These are phyloP conservation scores for Thymelicus acteon DNA, from an alignment of 2,888 invertebrate genomes.

Conservation along the genomic window DNA sequence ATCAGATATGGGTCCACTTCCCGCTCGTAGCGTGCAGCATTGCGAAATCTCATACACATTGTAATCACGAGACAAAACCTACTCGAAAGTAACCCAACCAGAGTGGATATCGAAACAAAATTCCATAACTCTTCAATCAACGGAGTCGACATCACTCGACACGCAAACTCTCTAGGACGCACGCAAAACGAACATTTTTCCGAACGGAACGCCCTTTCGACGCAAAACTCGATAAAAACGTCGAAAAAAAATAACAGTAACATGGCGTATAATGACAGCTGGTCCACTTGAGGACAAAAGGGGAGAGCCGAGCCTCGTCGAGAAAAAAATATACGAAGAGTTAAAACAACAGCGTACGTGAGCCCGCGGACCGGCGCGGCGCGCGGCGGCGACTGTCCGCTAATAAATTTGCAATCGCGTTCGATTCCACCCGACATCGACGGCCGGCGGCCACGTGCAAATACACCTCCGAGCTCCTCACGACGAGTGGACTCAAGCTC, in stretches of 20 bases:
- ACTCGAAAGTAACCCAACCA: slow-evolving; percentile 61
- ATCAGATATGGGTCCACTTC: slow-evolving; percentile 26
- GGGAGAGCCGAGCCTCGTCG: slow-evolving; percentile 81
- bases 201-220: slow-evolving; percentile 81
- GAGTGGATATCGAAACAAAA: slow-evolving; percentile 65
- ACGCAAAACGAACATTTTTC: slow-evolving; percentile 85
- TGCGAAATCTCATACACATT: slow-evolving; percentile 35
- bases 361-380: slow-evolving; percentile 52
- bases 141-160: slow-evolving; percentile 75
- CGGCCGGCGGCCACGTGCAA: slow-evolving; percentile 40
- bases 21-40: slow-evolving; percentile 9
- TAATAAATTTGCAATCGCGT: slow-evolving; percentile 83
- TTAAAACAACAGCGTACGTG: slow-evolving; percentile 78
- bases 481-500: slow-evolving; percentile 58
- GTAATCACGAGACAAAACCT: slow-evolving; percentile 57
- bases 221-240: slow-evolving; percentile 84
- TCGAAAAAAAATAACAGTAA: slow-evolving; percentile 84
- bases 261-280: slow-evolving; percentile 86
- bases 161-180: slow-evolving; percentile 82
- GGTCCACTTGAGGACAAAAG: slow-evolving; percentile 86
- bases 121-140: slow-evolving; percentile 76
- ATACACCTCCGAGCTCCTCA: slow-evolving; percentile 43
- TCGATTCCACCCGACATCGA: slow-evolving; percentile 59
- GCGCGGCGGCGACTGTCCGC: slow-evolving; percentile 65
- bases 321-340: slow-evolving; percentile 83